A percentile compares a stretch with the other conserved stretches of the same genome.
Conservation (phyloP, 2,797 vertebrate species). For the Taeniopygia guttata region DNA sequence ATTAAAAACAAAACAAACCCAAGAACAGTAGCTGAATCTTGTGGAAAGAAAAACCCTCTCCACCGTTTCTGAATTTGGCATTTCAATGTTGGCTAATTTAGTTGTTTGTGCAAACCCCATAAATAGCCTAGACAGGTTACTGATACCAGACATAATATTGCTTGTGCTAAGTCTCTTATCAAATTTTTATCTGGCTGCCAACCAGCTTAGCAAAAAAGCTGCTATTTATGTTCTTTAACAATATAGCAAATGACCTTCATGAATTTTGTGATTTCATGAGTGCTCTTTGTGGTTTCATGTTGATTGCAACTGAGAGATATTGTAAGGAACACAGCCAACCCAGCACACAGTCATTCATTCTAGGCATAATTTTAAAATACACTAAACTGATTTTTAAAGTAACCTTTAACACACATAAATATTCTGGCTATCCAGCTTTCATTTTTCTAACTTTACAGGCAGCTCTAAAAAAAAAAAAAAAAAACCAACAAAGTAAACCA, state of each 20-base stretch:
- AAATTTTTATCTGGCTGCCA: slow-evolving; percentile 33
- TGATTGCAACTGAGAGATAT: slow-evolving; percentile 1
- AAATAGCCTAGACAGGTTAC: slow-evolving; percentile 57
- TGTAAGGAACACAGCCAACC: background rate
- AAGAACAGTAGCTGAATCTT: slow-evolving; percentile 11
- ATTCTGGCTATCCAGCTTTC: background rate
- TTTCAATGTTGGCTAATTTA: background rate
- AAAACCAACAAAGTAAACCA: too few species aligned
- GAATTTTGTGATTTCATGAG: slow-evolving; percentile 26
- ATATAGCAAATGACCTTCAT: slow-evolving; percentile 45
- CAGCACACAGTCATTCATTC: background rate
- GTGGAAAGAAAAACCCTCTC: background rate
- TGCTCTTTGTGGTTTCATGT: slow-evolving; percentile 24
- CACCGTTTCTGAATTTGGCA: background rate
- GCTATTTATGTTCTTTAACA: slow-evolving; percentile 43
- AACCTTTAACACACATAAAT: background rate
- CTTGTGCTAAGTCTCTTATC: slow-evolving; percentile 45
- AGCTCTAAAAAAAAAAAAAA: background rate
- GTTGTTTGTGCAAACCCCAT: slow-evolving; percentile 31
- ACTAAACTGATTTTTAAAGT: background rate
- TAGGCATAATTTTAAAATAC: background rate
- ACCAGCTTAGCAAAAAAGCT: slow-evolving; percentile 37
- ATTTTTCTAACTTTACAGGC: background rate
- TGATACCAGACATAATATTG: slow-evolving; percentile 56
- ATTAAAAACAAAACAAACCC: background rate